Percentiles rank a stretch among this genome's conserved stretches.
Evolutionary conservation across 1,140 invertebrate species (phyloP).

Genomic region (Euborellia annulipes): DNA sequence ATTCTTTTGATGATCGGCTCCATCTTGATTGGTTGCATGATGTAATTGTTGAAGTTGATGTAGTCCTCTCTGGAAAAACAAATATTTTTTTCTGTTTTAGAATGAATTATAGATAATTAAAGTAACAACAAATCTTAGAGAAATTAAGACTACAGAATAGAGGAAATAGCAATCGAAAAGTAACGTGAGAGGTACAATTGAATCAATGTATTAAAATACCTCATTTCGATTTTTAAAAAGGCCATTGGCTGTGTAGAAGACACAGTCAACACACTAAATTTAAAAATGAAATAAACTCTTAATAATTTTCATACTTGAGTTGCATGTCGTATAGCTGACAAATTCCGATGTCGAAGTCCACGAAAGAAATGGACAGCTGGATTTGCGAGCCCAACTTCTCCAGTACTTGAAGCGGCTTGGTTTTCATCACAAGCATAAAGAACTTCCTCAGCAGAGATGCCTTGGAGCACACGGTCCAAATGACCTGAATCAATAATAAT

Average conservation of each 20-base stretch:
- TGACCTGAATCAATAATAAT: conserved; percentile 46
- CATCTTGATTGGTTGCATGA: conserved; percentile 40
- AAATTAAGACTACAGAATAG: too few relatives aligned
- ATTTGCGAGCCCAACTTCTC: conserved; percentile 69
- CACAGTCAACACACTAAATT: too few relatives aligned
- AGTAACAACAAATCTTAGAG: conserved; percentile 7
- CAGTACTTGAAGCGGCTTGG: conserved; percentile 36
- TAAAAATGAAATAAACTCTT: background rate
- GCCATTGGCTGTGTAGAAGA: too few relatives aligned
- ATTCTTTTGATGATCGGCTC: conserved; percentile 41
- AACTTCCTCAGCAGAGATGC: conserved; percentile 91
- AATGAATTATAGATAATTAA: too few relatives aligned
- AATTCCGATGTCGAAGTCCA: conserved; percentile 75
- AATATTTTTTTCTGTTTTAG: too few relatives aligned
- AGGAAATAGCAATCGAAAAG: too few relatives aligned
- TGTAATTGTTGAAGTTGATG: conserved; percentile 70
- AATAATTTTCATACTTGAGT: conserved; percentile 36
- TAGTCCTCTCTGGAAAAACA: conserved; percentile 46
- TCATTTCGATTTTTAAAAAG: too few relatives aligned
- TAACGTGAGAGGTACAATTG: too few relatives aligned
- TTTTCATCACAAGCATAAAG: conserved; percentile 90
- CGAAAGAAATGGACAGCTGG: conserved; percentile 79
- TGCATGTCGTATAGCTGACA: conserved; percentile 86
- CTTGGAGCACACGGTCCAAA: conserved; percentile 87
- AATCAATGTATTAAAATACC: too few relatives aligned